These are phyloP conservation scores for Pristis pectinata DNA, from an alignment of 2,797 vertebrate species.

Conservation along the genomic window DNA sequence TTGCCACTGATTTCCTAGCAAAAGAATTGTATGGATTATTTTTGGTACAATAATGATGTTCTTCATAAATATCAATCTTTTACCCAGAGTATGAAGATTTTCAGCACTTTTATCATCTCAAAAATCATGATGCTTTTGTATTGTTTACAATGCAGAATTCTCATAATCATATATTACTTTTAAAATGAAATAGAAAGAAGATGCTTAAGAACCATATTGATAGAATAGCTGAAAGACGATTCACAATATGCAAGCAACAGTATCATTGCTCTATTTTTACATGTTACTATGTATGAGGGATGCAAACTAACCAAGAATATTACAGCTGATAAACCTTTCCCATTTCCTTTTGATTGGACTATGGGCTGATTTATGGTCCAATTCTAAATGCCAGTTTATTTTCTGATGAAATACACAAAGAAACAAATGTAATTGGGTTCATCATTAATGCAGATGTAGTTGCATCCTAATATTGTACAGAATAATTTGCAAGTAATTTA, in stretches of 20 bases:
- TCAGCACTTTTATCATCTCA: neutral
- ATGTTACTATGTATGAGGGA: neutral
- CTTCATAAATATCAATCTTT: neutral
- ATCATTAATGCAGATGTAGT: neutral
- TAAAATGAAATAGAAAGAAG: neutral
- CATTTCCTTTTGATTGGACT: neutral
- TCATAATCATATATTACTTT: neutral
- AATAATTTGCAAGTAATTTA: neutral
- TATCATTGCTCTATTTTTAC: neutral
- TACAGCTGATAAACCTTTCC: neutral
- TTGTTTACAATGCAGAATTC: neutral
- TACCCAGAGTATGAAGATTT: neutral
- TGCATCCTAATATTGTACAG: neutral
- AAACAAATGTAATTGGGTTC: neutral
- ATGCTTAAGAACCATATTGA: neutral
- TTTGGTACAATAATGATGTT: neutral
- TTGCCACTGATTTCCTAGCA: neutral
- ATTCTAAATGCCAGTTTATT: neutral
- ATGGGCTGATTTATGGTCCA: neutral
- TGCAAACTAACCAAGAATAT: neutral
- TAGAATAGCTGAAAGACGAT: neutral
- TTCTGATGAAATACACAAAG: neutral
- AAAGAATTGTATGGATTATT: neutral
- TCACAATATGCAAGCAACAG: neutral
- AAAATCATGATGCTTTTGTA: neutral